phyloP scores from a whole-genome alignment of 2,113 vertebrate species.

The Hirundichthys speculiger region DNA sequence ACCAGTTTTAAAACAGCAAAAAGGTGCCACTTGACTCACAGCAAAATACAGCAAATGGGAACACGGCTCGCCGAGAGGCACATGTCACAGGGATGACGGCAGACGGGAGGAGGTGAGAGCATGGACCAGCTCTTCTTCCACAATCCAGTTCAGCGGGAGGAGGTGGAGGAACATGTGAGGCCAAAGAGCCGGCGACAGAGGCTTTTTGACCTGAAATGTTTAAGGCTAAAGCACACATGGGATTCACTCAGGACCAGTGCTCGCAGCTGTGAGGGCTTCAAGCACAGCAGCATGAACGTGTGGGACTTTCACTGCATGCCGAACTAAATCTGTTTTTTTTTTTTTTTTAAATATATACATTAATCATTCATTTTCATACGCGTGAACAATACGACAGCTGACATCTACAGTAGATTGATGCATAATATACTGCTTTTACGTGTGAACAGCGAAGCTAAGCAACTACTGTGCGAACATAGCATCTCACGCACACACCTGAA shows the following conservation, averaged over 20 bases:
- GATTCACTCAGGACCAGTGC: conserved; percentile 25
- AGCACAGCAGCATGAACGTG: conserved; percentile 20
- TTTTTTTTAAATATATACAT: conserved; percentile 36
- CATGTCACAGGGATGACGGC: conserved; percentile 50
- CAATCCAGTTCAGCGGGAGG: conserved; percentile 28
- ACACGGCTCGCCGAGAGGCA: conserved; percentile 21
- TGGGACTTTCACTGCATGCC: conserved; percentile 49
- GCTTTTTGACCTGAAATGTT: conserved; percentile 35
- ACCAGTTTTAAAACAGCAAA: conserved; percentile 49
- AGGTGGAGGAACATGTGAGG: conserved; percentile 11
- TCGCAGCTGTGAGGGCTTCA: conserved; percentile 45
- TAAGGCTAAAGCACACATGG: conserved; percentile 52
- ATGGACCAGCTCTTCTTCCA: conserved; percentile 40
- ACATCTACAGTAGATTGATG: conserved; percentile 49
- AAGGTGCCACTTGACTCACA: conserved; percentile 58
- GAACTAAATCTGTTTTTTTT: conserved; percentile 31
- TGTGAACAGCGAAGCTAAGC: conserved; percentile 39
- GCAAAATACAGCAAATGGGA: conserved; percentile 66
- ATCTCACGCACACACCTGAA: not conserved
- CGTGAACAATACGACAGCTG: conserved; percentile 39
- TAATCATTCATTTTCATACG: conserved; percentile 48
- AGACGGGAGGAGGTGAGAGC: conserved; percentile 36
- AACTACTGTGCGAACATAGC: conserved; percentile 17
- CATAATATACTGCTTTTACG: conserved; percentile 47
- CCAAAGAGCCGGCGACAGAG: conserved; percentile 15